Conservation (phyloP, 2,888 invertebrate species). For the Phortica okadai region DNA sequence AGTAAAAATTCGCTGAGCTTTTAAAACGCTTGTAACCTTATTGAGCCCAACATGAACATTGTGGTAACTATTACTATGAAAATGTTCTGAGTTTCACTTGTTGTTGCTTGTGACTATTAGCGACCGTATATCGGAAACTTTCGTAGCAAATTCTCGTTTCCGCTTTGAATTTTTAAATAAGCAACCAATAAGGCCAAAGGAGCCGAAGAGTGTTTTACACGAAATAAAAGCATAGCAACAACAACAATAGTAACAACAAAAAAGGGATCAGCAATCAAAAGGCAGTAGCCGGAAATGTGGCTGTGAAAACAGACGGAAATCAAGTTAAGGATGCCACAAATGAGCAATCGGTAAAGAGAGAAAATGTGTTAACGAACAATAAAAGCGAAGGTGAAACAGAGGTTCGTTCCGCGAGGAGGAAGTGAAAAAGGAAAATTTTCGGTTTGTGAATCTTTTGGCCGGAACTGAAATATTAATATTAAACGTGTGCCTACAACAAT, state of each 20-base stretch:
- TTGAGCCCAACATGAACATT: too few species aligned
- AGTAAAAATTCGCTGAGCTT: too few species aligned
- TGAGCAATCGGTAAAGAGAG: conserved; percentile 27
- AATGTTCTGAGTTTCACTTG: too few species aligned
- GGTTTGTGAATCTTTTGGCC: not conserved
- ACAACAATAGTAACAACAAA: not conserved
- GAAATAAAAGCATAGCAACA: not conserved
- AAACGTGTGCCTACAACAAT: conserved; percentile 1
- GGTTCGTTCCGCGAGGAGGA: not conserved
- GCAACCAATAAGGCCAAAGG: conserved; percentile 56
- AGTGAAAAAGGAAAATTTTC: not conserved
- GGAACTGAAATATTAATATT: conserved; percentile 21
- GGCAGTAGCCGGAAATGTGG: too few species aligned
- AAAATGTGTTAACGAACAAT: not conserved
- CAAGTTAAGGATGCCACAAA: not conserved
- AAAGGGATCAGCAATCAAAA: too few species aligned
- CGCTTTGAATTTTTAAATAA: conserved; percentile 55
- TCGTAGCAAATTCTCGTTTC: conserved; percentile 16
- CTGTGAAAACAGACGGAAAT: not conserved
- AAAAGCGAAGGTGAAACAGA: conserved; percentile 4
- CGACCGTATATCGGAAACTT: conserved; percentile 1
- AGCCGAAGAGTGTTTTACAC: too few species aligned
- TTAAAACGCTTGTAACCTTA: too few species aligned
- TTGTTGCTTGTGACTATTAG: not conserved
- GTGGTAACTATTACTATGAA: too few species aligned